Base-by-base conservation (phyloP, 1,140 invertebrate genomes). In the Diabrotica undecimpunctata region DNA sequence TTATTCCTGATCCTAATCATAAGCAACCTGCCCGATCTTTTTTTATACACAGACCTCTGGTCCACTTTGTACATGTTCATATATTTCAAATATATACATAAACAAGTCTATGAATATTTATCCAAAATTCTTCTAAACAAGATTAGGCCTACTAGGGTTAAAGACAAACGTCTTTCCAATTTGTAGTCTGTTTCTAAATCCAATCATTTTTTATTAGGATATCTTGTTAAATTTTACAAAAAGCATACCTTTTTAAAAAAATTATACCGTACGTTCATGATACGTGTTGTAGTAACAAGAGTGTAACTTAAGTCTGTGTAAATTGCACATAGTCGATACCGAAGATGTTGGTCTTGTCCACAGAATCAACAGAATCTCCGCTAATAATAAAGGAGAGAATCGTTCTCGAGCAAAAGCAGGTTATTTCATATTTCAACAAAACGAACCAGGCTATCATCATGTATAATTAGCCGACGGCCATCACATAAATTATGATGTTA, bases 401-500 rank as follows among this genome's bases (percentile, higher is more conserved):
- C 66, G 62, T 41, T 64, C 64, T 61, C 41, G 37, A 70, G 68
- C 70, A 72, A 74, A 72, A 72, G 66, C 70, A 65, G 71, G 72
- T 75, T 75, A 75, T 75, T 75, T 75, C 69, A 70, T 75, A 75
- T 75, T 75, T 75, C 74, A 75, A 75, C 74, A 54, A 75, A 75
- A 75, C 74, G 72, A 75, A 68, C 72, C 70, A 61, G 61, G 61
- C 61, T 66, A 69, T 67, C 72, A 75, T 75, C 72, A 71, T 70
- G 70, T 75, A 75, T 75, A 75, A 75, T 75, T 75, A 75, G 74
- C 74, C 74, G 67, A 66, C 50, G 72, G 72, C 70, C 60, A 74
- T 74, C 72, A 68, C 72, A 74, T 74, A 74, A 75, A 75, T 75
- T 74, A 75, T 72, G 72, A 75, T 74, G 74, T 75, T 75, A 75